Percentiles rank a stretch among this genome's conserved stretches.
phyloP scores from a whole-genome alignment of 2,113 vertebrate species.

The Eulacestoma nigropectus region DNA sequence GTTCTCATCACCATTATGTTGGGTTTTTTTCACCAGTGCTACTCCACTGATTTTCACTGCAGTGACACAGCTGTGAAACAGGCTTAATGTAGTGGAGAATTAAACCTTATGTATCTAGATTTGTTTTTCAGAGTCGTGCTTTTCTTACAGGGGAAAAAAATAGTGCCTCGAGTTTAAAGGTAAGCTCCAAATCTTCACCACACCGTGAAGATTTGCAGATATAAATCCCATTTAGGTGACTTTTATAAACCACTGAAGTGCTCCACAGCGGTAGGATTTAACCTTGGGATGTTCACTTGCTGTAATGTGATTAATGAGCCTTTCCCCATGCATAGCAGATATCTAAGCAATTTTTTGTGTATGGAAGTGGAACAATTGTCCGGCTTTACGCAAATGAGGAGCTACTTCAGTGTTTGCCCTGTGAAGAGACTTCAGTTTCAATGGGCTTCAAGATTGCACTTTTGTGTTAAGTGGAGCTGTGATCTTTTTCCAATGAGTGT shows the following conservation, averaged over 20 bases:
- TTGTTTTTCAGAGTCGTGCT: neutral
- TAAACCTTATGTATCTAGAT: neutral
- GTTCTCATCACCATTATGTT: neutral
- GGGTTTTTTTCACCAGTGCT: neutral
- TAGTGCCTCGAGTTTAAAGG: neutral
- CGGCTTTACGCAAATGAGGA: slow-evolving; percentile 45
- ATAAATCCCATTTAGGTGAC: neutral
- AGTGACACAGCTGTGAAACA: slow-evolving; percentile 1
- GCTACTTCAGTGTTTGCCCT: slow-evolving; percentile 52
- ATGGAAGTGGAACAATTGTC: slow-evolving; percentile 50
- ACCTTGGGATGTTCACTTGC: slow-evolving; percentile 47
- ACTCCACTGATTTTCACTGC: slow-evolving; percentile 11
- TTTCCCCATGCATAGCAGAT: slow-evolving; percentile 25
- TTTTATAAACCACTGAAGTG: neutral
- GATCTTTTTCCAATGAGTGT: slow-evolving; percentile 65
- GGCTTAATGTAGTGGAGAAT: slow-evolving; percentile 18
- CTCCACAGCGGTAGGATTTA: slow-evolving; percentile 17
- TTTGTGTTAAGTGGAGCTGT: slow-evolving; percentile 59
- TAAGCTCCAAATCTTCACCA: neutral
- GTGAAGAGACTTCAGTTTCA: slow-evolving; percentile 59
- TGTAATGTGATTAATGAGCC: slow-evolving; percentile 58
- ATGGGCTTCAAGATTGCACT: slow-evolving; percentile 62
- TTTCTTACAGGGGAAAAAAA: neutral
- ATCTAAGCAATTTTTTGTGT: slow-evolving; percentile 21
- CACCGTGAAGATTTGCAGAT: neutral